phyloP scores from a whole-genome alignment of 30 jellyfish, hydroid and myxozoan genomes.

The Hydra vulgaris region DNA sequence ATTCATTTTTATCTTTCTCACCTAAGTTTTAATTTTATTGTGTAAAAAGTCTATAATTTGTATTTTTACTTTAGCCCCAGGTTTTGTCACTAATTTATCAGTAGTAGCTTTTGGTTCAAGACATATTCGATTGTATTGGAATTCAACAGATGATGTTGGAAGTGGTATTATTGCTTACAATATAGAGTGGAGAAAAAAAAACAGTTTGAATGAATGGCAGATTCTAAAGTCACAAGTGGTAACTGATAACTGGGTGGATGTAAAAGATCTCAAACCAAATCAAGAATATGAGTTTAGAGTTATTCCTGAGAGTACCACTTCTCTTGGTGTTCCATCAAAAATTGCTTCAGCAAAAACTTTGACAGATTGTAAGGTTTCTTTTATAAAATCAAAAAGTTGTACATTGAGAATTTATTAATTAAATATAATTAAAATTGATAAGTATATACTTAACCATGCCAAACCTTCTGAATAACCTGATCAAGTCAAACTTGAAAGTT shows the following conservation, averaged over 20 bases:
- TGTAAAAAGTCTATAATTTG: too few species aligned
- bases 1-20: too few species aligned
- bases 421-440: too few species aligned
- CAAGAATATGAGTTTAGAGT: constrained; percentile 50
- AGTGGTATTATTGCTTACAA: constrained; percentile 71
- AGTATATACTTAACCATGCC: too few species aligned
- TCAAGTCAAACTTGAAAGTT: too few species aligned
- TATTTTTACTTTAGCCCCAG: constrained; percentile 18
- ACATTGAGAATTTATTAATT: too few species aligned
- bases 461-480: too few species aligned
- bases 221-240: not conserved
- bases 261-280: constrained; percentile 50
- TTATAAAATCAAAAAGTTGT: not conserved
- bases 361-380: constrained; percentile 62
- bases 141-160: constrained; percentile 49
- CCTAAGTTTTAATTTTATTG: too few species aligned
- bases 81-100: constrained; percentile 30
- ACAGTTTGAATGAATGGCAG: constrained; percentile 12
- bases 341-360: constrained; percentile 36
- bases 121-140: constrained; percentile 50
- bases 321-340: constrained; percentile 70
- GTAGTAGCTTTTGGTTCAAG: constrained; percentile 34
- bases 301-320: constrained; percentile 48
- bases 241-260: constrained; percentile 2
- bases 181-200: constrained; percentile 24